These are phyloP conservation scores for Merodon equestris DNA, from an alignment of 2,888 invertebrate genomes.

Conservation along the genomic window DNA sequence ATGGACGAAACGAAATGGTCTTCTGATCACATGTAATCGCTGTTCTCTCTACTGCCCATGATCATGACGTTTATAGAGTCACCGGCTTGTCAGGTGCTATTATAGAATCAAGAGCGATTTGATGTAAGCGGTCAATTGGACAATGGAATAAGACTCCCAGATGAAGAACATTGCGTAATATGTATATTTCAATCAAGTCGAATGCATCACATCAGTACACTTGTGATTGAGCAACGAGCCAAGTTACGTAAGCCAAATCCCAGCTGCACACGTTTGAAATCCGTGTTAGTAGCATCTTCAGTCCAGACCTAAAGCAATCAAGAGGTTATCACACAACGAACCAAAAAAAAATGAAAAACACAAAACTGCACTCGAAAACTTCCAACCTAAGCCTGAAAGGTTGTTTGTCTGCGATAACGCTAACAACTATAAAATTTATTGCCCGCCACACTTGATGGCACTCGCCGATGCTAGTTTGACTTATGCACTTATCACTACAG, in stretches of 20 bases:
- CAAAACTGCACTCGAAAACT: slow-evolving; percentile 15
- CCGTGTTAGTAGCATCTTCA: slow-evolving; percentile 14
- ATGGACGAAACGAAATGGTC: neutral
- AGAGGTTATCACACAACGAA: slow-evolving; percentile 38
- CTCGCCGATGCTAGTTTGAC: neutral
- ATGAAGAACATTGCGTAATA: too few relatives aligned
- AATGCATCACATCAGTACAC: too few relatives aligned
- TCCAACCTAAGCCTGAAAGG: neutral
- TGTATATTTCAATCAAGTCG: too few relatives aligned
- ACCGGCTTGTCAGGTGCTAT: too few relatives aligned
- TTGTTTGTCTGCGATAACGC: slow-evolving; percentile 37
- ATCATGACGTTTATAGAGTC: too few relatives aligned
- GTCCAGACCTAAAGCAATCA: slow-evolving; percentile 1
- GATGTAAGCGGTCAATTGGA: too few relatives aligned
- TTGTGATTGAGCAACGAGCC: too few relatives aligned
- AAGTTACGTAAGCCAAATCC: slow-evolving; percentile 27
- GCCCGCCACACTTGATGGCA: neutral
- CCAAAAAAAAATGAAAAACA: too few relatives aligned
- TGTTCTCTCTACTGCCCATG: too few relatives aligned
- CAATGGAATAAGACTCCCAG: too few relatives aligned
- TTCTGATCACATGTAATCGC: too few relatives aligned
- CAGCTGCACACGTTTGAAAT: slow-evolving; percentile 21
- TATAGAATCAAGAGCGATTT: too few relatives aligned
- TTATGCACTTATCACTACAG: neutral
- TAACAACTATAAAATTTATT: neutral